Evolutionary conservation across 2,888 invertebrate species (phyloP).

Genomic region (Helobdella robusta): DNA sequence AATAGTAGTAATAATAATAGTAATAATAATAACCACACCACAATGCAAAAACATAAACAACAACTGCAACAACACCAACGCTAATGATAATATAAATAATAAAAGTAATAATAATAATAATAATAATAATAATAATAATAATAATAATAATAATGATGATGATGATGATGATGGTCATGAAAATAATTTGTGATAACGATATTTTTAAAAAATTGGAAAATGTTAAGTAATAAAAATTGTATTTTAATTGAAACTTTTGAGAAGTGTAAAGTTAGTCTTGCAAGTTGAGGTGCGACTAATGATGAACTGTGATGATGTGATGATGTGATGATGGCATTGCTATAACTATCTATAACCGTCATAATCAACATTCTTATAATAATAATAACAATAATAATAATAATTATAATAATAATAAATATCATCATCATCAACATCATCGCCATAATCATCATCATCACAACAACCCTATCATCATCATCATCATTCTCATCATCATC

Average conservation of each 20-base stretch:
- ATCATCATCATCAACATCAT: conserved; percentile 31
- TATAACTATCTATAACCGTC: background rate
- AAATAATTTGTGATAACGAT: background rate
- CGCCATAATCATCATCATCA: background rate
- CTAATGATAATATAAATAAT: no score
- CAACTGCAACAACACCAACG: no score
- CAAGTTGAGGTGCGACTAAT: no score
- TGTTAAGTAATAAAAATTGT: no score
- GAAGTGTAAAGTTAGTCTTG: no score
- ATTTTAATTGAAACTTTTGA: no score
- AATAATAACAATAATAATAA: background rate
- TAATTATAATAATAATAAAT: background rate
- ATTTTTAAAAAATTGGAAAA: background rate
- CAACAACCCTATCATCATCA: no score
- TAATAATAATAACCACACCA: no score
- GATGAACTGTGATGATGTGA: background rate
- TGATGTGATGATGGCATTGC: background rate
- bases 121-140: background rate
- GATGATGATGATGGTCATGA: background rate
- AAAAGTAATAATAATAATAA: background rate
- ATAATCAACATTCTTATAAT: conserved; percentile 5
- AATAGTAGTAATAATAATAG: no score
- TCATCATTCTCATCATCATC: conserved; percentile 4
- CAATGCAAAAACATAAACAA: no score
- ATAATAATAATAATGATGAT: background rate